A percentile compares a stretch with the other conserved stretches of the same genome.
These are phyloP conservation scores for human (Homo sapiens) DNA, from an alignment of 2,113 vertebrate genomes.

Conservation along the genomic window DNA sequence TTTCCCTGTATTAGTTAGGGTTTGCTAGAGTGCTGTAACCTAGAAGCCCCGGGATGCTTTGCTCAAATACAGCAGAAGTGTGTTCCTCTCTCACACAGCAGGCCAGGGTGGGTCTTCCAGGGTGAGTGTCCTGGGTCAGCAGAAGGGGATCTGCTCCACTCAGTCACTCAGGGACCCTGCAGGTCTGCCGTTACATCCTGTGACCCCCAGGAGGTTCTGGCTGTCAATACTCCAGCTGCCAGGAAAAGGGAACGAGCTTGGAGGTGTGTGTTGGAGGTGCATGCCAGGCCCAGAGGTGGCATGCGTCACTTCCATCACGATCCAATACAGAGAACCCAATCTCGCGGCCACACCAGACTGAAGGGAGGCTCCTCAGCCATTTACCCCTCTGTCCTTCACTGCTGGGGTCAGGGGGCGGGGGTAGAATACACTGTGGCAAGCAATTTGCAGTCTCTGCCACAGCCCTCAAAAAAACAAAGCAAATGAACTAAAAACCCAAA, in stretches of 20 bases:
- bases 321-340: not conserved
- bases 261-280: fast-evolving
- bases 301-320: fast-evolving
- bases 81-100: fast-evolving
- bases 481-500: not conserved
- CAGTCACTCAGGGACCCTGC: not conserved
- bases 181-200: not conserved
- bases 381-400: no score
- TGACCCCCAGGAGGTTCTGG: not conserved
- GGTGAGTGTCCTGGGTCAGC: not conserved
- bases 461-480: not conserved
- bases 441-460: not conserved
- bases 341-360: not conserved
- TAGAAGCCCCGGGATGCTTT: not conserved
- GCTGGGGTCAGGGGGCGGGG: fast-evolving
- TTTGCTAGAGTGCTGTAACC: not conserved
- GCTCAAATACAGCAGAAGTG: not conserved
- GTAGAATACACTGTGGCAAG: not conserved
- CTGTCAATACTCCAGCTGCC: not conserved
- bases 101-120: not conserved
- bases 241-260: no score
- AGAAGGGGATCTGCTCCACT: not conserved
- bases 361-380: not conserved
- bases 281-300: not conserved
- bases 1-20: not conserved